These are phyloP conservation scores for Hystrix cristata DNA, from an alignment of 2,113 vertebrate species.

Conservation along the genomic window DNA sequence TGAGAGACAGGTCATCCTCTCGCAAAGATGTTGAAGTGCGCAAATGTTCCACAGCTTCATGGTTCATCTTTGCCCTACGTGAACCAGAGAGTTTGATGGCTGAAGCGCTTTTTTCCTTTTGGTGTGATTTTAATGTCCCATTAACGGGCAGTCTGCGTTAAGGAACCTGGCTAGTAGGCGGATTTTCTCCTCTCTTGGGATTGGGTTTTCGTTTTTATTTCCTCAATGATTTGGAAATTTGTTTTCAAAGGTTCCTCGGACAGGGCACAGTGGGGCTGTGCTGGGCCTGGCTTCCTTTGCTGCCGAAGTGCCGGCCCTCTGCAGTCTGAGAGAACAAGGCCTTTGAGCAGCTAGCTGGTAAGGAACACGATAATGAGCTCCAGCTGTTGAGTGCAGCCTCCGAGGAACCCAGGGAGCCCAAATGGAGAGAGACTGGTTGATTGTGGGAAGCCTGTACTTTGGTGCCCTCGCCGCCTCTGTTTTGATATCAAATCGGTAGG, in stretches of 20 bases:
- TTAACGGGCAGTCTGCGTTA: not conserved
- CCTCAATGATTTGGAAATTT: slow-evolving; percentile 78
- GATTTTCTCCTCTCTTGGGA: slow-evolving; percentile 37
- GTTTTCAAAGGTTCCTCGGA: slow-evolving; percentile 67
- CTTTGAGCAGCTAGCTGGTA: slow-evolving; percentile 57
- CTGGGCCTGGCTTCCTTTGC: slow-evolving; percentile 62
- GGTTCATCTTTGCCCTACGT: slow-evolving; percentile 31
- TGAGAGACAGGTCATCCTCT: slow-evolving; percentile 72
- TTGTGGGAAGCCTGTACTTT: slow-evolving; percentile 30
- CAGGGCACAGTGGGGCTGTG: slow-evolving; percentile 28
- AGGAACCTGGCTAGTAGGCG: not conserved
- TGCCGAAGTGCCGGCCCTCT: slow-evolving; percentile 13
- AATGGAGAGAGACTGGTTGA: not conserved
- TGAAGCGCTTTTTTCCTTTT: slow-evolving; percentile 4
- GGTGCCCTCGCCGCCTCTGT: not conserved
- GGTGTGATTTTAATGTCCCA: slow-evolving; percentile 48
- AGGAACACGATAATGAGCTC: slow-evolving; percentile 71
- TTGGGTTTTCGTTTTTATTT: slow-evolving; percentile 75
- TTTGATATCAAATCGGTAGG: not conserved
- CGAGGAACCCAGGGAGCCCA: not conserved
- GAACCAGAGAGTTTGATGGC: slow-evolving; percentile 22
- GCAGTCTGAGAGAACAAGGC: not conserved
- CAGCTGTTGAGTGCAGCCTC: slow-evolving; percentile 63
- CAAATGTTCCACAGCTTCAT: slow-evolving; percentile 60
- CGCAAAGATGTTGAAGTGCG: slow-evolving; percentile 43